Evolutionary conservation across 2,888 invertebrate genomes (phyloP), one percentile per base, ranked within the genome.

Genomic region (Glomeris marginata): DNA sequence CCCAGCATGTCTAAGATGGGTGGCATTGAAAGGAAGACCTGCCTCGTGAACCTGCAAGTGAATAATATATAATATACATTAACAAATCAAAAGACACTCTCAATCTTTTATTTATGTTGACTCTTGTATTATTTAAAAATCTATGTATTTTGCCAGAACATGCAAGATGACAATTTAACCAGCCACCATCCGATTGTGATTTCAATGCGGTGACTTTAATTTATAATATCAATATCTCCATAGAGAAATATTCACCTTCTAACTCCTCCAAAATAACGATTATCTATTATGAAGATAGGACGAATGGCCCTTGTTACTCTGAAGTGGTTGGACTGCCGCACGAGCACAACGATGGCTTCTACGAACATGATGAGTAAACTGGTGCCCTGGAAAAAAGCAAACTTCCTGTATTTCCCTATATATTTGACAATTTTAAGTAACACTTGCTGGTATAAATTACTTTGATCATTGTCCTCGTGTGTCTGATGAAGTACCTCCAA

Each of bases 1-100:
- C 82, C 77, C 61, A 90, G 68, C 85, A 90, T 87, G 66, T 88
- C 87, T 57, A 88, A 68, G 59, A 88, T 87, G 3, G 88, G 86
- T 13, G 87, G 87, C 57, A 88, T 64, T 0, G 84, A 84, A 68
- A 86, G 85, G 52, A 88, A 69, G 57, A 87, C 84, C 69, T 88
- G 85, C 2, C 68, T 59, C 34, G 66, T 61, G 47, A 68, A 66
- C 51, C 66, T 66, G 58, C 21, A 43, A 28, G 28, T 28, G 18
- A 16, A 38, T 38, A 38, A 38, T 28, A 28, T n/a, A n/a, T n/a
- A n/a, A n/a, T n/a, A n/a, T n/a, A n/a, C n/a, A n/a, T n/a, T n/a
- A n/a, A n/a, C n/a, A n/a, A n/a, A n/a, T n/a, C n/a, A n/a, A n/a
- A n/a, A n/a, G n/a, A n/a, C n/a, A n/a, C n/a, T n/a, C n/a, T n/a